phyloP scores from a whole-genome alignment of 2,888 invertebrate genomes.

The Ophioninae sp. region DNA sequence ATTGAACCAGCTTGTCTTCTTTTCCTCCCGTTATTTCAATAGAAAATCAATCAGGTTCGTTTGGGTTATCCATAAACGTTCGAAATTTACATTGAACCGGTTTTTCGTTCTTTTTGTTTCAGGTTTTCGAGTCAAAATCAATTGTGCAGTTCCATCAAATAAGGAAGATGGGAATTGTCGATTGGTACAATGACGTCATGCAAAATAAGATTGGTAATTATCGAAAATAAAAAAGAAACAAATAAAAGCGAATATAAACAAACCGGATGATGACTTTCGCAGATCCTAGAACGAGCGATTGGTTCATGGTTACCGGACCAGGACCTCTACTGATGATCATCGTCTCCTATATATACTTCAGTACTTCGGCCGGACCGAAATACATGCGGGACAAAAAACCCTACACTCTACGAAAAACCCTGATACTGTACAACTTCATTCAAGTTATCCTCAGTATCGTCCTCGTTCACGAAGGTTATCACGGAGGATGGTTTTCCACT shows the following conservation, averaged over 20 bases:
- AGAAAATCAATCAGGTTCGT: too few relatives aligned
- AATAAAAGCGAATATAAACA: too few relatives aligned
- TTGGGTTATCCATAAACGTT: too few relatives aligned
- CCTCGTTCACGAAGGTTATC: conserved; percentile 85
- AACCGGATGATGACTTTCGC: conserved; percentile 71
- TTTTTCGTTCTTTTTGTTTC: conserved; percentile 36
- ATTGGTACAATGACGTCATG: conserved; percentile 75
- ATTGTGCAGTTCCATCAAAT: background rate
- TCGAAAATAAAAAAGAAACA: too few relatives aligned
- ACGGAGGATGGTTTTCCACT: conserved; percentile 78
- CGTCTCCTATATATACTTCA: conserved; percentile 87
- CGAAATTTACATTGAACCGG: background rate
- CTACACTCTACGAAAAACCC: conserved; percentile 88
- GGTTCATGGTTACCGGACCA: conserved; percentile 88
- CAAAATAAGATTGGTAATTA: conserved; percentile 74
- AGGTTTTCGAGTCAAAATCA: conserved; percentile 48
- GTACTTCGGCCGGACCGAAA: conserved; percentile 89
- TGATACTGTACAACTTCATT: conserved; percentile 92
- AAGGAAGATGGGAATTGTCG: conserved; percentile 74
- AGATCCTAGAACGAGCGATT: conserved; percentile 87
- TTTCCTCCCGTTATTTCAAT: too few relatives aligned
- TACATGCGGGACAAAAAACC: conserved; percentile 94
- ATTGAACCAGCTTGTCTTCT: too few relatives aligned
- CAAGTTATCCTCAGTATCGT: conserved; percentile 92
- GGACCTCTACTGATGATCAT: conserved; percentile 86